Evolutionary conservation across 2,888 invertebrate genomes (phyloP), one percentile per base, ranked within the genome.

Genomic region (Ethmia dodecea): DNA sequence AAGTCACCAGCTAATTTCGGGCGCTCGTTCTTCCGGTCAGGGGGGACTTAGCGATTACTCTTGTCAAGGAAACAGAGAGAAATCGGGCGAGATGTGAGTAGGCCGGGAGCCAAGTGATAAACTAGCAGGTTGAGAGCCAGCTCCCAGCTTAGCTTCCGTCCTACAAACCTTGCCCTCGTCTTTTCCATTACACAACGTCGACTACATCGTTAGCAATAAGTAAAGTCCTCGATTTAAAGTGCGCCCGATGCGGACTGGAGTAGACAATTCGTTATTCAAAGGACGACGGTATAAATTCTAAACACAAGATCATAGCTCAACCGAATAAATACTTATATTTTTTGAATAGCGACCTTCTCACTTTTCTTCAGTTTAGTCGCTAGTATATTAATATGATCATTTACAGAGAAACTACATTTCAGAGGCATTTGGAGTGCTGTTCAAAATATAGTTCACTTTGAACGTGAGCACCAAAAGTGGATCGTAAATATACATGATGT

Each of bases 11-110:
- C 52, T 55, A 57, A 60, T 64, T 60, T 55, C 40, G 40, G n/a
- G n/a, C n/a, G 46, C 41, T 39, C 48, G 48, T 56, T 43, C 33
- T 39, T 32, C 34, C 31, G 40, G 51, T 54, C 59, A 52, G 49
- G 31, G 37, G 53, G 47, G 55, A 35, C 40, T 33, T 32, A 48
- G 53, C 48, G 50, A 54, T 59, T 55, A 53, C 47, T 60, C 56
- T 54, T 53, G 47, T 41, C 26, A 24, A 52, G 54, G 56, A 58
- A 59, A 59, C 56, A 65, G 63, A 60, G 58, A 56, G 49, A 50
- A 57, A 57, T 59, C 55, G 50, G 53, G 45, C 45, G 49, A 51
- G 45, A 43, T 45, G 46, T 33, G 36, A 33, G 30, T 40, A 40
- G 36, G 39, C 32, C 27, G 31, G 18, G 33, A 30, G 42, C 38